These are phyloP conservation scores for Sebastes aleutianus DNA, from an alignment of 2,797 vertebrate genomes.

Conservation along the genomic window DNA sequence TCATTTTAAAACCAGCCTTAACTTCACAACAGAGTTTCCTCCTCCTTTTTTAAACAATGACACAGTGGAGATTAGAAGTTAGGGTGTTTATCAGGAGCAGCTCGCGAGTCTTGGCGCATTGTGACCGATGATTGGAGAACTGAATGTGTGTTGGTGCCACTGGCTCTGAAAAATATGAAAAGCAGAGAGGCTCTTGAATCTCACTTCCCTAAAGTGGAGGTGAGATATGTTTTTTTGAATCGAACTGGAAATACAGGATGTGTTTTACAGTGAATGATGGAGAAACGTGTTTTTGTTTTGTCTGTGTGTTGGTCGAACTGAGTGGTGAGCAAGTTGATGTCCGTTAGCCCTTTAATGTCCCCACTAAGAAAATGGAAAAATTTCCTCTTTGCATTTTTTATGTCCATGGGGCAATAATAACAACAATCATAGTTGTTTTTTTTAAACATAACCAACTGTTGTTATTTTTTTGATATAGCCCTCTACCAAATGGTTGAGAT, in stretches of 20 bases:
- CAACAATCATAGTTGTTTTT: too few relatives aligned
- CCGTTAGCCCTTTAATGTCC: accelerated
- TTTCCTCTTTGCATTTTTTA: accelerated
- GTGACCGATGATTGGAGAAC: not conserved
- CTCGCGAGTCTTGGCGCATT: not conserved
- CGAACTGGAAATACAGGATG: not conserved
- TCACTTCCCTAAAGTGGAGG: not conserved
- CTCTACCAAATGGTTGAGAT: too few relatives aligned
- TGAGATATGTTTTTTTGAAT: not conserved
- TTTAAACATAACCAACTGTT: too few relatives aligned
- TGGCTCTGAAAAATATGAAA: not conserved
- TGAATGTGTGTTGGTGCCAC: not conserved
- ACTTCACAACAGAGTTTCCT: constrained; percentile 5
- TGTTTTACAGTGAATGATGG: not conserved
- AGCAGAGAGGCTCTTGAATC: not conserved
- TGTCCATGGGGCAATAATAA: too few relatives aligned
- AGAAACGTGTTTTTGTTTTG: not conserved
- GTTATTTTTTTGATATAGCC: too few relatives aligned
- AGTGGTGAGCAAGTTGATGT: too few relatives aligned
- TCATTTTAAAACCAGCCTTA: constrained; percentile 22
- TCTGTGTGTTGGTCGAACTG: too few relatives aligned
- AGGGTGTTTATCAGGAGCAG: constrained; percentile 3
- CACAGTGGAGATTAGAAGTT: not conserved
- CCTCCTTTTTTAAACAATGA: constrained; percentile 10
- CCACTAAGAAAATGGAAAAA: too few relatives aligned